These are phyloP conservation scores for Pedionomus torquatus DNA, from an alignment of 2,113 vertebrate species.

Conservation along the genomic window DNA sequence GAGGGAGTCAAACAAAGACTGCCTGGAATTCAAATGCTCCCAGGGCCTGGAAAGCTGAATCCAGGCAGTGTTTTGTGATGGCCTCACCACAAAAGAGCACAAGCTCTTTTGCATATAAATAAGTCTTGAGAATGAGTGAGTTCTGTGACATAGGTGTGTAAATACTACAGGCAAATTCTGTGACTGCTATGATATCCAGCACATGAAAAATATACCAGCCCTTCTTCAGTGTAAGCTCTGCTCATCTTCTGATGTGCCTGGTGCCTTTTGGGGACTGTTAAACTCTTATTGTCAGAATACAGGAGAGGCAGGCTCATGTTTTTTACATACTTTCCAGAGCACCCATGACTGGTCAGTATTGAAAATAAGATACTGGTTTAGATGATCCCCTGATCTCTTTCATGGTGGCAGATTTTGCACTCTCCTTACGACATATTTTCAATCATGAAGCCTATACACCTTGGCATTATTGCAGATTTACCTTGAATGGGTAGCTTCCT, in stretches of 20 bases:
- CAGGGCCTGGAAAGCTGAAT: background rate
- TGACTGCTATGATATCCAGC: background rate
- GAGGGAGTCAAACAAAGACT: conserved; percentile 55
- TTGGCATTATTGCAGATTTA: background rate
- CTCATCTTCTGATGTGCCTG: background rate
- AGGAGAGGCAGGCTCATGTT: background rate
- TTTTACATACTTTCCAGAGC: background rate
- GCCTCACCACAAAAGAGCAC: background rate
- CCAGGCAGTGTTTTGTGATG: background rate
- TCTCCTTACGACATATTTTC: background rate
- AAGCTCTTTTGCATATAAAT: background rate
- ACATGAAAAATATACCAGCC: background rate
- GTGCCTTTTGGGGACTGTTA: background rate
- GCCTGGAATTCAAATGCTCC: conserved; percentile 65
- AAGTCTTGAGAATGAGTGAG: background rate
- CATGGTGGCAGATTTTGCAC: background rate
- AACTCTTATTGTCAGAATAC: background rate
- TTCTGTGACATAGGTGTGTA: background rate
- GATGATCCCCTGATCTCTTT: background rate
- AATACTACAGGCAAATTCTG: background rate
- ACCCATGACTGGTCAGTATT: background rate
- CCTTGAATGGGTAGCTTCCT: background rate
- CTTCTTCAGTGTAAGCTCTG: background rate
- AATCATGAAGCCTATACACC: background rate
- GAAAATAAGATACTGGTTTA: background rate